Conservation (phyloP, 1,140 invertebrate species). For the Conus betulinus region DNA sequence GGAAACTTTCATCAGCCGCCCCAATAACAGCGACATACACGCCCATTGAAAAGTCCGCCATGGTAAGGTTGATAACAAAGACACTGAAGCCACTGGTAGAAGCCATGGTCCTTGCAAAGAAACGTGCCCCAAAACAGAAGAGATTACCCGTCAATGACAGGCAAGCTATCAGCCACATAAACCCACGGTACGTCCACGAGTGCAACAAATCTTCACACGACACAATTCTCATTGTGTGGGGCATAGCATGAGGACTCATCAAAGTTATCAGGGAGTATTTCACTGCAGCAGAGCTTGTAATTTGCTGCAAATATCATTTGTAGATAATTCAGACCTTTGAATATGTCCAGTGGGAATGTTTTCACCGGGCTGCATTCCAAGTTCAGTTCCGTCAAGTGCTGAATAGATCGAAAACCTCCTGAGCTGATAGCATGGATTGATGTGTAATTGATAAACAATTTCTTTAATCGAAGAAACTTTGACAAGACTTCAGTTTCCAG, state of each 20-base stretch:
- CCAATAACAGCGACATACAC: constrained; percentile 36
- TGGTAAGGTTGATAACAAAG: constrained; percentile 52
- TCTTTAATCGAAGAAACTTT: constrained; percentile 6
- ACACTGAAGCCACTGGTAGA: constrained; percentile 40
- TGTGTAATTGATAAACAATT: background rate
- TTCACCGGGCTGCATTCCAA: constrained; percentile 27
- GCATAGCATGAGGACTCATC: background rate
- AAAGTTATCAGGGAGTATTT: background rate
- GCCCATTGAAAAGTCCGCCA: constrained; percentile 38
- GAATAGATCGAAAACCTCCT: constrained; percentile 18
- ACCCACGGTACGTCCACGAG: background rate
- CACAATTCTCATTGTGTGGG: background rate
- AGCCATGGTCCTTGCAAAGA: constrained; percentile 13
- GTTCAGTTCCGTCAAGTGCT: constrained; percentile 3
- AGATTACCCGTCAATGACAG: background rate
- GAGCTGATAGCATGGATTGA: constrained; percentile 14
- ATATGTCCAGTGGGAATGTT: constrained; percentile 25
- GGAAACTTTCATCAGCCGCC: constrained; percentile 20
- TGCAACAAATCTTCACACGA: background rate
- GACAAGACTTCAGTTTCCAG: constrained; percentile 9
- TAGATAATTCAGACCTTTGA: background rate
- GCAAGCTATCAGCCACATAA: background rate
- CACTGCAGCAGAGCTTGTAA: constrained; percentile 48
- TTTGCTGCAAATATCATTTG: constrained; percentile 33
- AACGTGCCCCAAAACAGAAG: background rate